These are phyloP conservation scores for Oikopleura dioica DNA, from an alignment of 23 tunicate genomes.

Conservation along the genomic window DNA sequence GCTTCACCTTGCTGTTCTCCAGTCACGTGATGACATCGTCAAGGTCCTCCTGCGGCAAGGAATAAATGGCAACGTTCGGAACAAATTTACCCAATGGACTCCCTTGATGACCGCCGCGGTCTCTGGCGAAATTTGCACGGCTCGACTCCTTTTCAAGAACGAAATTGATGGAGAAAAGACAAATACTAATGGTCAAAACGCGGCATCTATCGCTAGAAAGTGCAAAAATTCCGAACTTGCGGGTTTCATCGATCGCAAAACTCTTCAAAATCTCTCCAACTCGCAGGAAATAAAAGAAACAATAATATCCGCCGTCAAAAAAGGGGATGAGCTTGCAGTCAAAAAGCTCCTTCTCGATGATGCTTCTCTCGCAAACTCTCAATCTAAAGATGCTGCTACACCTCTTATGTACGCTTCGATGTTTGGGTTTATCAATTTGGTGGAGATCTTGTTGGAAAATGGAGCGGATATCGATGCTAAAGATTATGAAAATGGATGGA, in stretches of 20 bases:
- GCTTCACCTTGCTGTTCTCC: slow-evolving; percentile 27
- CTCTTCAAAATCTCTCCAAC: background rate
- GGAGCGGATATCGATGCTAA: slow-evolving; percentile 85
- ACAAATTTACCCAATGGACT: slow-evolving; percentile 56
- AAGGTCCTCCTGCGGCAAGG: slow-evolving; percentile 31
- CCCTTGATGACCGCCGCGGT: slow-evolving; percentile 70
- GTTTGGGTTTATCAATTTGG: slow-evolving; percentile 35
- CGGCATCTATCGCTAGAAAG: slow-evolving; percentile 10
- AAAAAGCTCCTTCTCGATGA: slow-evolving; percentile 16
- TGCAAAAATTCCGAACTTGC: slow-evolving; percentile 16
- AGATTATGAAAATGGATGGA: slow-evolving; percentile 93
- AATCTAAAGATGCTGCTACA: slow-evolving; percentile 74
- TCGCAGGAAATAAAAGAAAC: slow-evolving; percentile 21
- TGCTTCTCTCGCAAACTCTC: slow-evolving; percentile 13
- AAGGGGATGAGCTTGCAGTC: slow-evolving; percentile 19
- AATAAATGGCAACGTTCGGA: slow-evolving; percentile 30
- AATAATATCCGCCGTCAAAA: slow-evolving; percentile 66
- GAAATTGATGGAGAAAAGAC: slow-evolving; percentile 39
- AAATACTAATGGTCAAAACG: background rate
- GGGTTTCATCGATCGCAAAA: background rate
- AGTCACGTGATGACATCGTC: slow-evolving; percentile 46
- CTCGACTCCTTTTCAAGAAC: background rate
- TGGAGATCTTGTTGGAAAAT: slow-evolving; percentile 29
- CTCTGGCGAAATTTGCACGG: slow-evolving; percentile 21
- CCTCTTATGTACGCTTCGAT: slow-evolving; percentile 90